These are phyloP conservation scores for Cataglyphis altisquamis DNA, from an alignment of 2,888 invertebrate species.

Conservation along the genomic window DNA sequence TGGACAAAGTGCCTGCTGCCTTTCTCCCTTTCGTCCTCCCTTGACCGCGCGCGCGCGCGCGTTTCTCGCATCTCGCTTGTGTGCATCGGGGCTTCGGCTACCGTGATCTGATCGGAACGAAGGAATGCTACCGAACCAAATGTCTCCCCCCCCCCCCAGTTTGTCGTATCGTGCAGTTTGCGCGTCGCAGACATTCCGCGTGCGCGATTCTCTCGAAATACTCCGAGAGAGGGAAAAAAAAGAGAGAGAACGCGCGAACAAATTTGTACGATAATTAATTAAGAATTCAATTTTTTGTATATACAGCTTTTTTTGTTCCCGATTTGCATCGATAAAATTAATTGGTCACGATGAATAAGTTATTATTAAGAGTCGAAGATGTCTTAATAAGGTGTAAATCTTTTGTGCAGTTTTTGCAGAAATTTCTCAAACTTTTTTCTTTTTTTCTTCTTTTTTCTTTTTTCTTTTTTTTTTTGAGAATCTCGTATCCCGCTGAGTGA, in stretches of 20 bases:
- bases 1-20: slow-evolving; percentile 70
- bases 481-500: neutral
- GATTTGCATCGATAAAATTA: neutral
- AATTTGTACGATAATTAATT: neutral
- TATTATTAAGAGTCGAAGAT: neutral
- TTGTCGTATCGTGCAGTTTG: slow-evolving; percentile 33
- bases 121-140: slow-evolving; percentile 48
- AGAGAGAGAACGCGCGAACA: neutral
- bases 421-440: neutral
- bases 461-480: neutral
- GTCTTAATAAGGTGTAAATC: neutral
- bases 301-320: too few relatives aligned
- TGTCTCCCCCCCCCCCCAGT: slow-evolving; percentile 2
- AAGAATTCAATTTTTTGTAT: neutral
- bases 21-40: slow-evolving; percentile 57
- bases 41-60: slow-evolving; percentile 3
- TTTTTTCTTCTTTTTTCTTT: too few relatives aligned
- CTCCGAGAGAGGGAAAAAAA: neutral
- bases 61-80: slow-evolving; percentile 35
- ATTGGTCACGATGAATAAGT: neutral
- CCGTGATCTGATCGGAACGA: slow-evolving; percentile 45
- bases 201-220: neutral
- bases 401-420: neutral
- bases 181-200: slow-evolving; percentile 2
- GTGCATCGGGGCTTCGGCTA: slow-evolving; percentile 39